Percentiles rank a stretch among this genome's conserved stretches.
phyloP scores from a whole-genome alignment of 2,113 vertebrate species.

The Pantherophis guttatus region DNA sequence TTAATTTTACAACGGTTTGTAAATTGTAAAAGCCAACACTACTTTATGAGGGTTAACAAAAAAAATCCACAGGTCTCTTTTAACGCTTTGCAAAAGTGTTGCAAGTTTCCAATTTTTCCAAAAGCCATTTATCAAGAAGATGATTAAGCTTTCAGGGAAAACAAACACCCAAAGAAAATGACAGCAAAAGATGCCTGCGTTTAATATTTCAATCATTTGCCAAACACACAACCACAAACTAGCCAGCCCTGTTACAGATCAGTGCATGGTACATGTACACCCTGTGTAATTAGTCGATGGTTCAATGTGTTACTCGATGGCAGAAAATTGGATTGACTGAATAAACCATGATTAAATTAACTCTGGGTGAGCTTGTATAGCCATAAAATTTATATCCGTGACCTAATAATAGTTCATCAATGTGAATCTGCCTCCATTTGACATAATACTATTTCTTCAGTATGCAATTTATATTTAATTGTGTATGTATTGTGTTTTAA shows the following conservation, averaged over 20 bases:
- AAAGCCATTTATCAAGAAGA: background rate
- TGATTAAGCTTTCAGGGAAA: background rate
- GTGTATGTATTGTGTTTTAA: background rate
- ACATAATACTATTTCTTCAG: background rate
- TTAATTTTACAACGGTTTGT: background rate
- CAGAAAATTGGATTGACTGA: background rate
- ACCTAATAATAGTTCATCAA: background rate
- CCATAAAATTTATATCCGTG: background rate
- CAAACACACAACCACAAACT: background rate
- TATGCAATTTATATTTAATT: background rate
- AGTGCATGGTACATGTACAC: background rate
- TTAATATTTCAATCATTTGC: background rate
- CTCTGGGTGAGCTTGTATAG: background rate
- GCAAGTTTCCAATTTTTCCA: background rate
- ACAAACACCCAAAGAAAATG: background rate
- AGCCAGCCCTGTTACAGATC: background rate
- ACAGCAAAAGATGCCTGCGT: background rate
- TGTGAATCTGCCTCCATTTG: background rate
- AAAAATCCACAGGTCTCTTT: background rate
- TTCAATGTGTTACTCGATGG: background rate
- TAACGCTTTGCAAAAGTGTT: background rate
- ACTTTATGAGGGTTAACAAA: background rate
- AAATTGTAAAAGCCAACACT: background rate
- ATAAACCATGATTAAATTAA: background rate
- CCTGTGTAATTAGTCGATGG: background rate